Conservation (phyloP, 2,113 vertebrate species). For the Trochalopteron elliotii region DNA sequence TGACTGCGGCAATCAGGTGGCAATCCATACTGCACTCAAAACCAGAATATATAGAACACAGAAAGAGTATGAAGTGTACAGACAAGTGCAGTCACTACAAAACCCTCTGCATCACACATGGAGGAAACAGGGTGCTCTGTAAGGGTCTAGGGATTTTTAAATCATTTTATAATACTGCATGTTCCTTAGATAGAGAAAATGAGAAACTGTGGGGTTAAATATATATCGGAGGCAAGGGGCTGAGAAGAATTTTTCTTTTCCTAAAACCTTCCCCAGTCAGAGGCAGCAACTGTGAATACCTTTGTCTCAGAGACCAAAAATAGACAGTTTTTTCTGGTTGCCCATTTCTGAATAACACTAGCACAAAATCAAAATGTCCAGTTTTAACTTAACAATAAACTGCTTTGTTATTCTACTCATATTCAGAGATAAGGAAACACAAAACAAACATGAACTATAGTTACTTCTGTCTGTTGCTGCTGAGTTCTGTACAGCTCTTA, state of each 20-base stretch:
- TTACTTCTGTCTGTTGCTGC: not conserved
- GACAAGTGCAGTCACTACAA: not conserved
- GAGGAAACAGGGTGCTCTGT: not conserved
- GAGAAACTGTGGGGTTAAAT: not conserved
- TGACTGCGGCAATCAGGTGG: not conserved
- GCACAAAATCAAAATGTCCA: not conserved
- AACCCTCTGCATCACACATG: not conserved
- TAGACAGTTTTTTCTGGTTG: rapidly evolving
- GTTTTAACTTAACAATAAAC: not conserved
- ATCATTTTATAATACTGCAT: not conserved
- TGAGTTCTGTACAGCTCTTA: not conserved
- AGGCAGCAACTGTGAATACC: not conserved
- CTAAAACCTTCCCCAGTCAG: not conserved
- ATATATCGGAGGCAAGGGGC: not conserved
- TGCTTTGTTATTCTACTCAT: not conserved
- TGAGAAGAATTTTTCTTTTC: not conserved
- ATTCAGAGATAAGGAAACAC: not conserved
- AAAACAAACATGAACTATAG: not conserved
- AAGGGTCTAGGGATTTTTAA: not conserved
- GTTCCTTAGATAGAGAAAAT: not conserved
- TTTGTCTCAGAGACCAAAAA: not conserved
- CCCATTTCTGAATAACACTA: not conserved
- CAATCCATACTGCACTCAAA: not conserved
- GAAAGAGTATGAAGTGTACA: not conserved
- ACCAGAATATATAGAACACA: not conserved